phyloP scores from a whole-genome alignment of 2,888 invertebrate species.

The Drosophila niveifrons region DNA sequence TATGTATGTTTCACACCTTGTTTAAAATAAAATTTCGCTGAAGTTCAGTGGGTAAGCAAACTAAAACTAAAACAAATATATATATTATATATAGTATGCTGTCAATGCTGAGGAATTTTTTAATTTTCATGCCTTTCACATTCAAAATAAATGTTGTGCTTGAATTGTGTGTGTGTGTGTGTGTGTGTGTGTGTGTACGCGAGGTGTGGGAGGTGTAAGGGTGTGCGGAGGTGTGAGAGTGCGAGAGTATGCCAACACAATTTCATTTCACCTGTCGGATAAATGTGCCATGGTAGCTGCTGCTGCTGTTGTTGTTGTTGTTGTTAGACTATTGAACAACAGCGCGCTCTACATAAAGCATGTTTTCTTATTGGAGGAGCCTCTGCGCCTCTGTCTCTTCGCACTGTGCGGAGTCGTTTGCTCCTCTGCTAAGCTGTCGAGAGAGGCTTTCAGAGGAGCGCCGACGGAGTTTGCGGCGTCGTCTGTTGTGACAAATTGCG shows the following conservation, averaged over 20 bases:
- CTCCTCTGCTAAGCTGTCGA: conserved; percentile 40
- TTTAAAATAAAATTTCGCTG: conserved; percentile 33
- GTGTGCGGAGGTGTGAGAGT: conserved; percentile 6
- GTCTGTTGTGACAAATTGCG: conserved; percentile 73
- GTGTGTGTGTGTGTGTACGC: conserved; percentile 16
- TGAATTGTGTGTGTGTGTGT: conserved; percentile 21
- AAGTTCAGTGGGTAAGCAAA: conserved; percentile 20
- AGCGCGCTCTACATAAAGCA: conserved; percentile 37
- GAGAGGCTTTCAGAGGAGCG: conserved; percentile 24
- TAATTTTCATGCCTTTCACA: conserved; percentile 54
- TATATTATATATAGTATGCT: conserved; percentile 27
- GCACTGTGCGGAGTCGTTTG: not conserved
- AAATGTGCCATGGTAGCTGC: conserved; percentile 47
- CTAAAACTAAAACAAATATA: conserved; percentile 31
- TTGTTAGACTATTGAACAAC: conserved; percentile 37
- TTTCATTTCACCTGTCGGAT: conserved; percentile 74
- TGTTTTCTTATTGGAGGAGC: conserved; percentile 5
- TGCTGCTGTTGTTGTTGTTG: conserved; percentile 29
- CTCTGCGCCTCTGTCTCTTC: not conserved
- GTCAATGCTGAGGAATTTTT: conserved; percentile 63
- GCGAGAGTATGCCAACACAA: conserved; percentile 41
- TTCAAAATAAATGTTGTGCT: conserved; percentile 41
- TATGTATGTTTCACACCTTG: conserved; percentile 15
- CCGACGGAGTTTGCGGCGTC: conserved; percentile 10
- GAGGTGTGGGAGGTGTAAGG: conserved; percentile 14